A percentile compares a stretch with the other conserved stretches of the same genome.
Evolutionary conservation across 2,797 vertebrate species (phyloP).

Genomic region (Philypnodon macrostomus): DNA sequence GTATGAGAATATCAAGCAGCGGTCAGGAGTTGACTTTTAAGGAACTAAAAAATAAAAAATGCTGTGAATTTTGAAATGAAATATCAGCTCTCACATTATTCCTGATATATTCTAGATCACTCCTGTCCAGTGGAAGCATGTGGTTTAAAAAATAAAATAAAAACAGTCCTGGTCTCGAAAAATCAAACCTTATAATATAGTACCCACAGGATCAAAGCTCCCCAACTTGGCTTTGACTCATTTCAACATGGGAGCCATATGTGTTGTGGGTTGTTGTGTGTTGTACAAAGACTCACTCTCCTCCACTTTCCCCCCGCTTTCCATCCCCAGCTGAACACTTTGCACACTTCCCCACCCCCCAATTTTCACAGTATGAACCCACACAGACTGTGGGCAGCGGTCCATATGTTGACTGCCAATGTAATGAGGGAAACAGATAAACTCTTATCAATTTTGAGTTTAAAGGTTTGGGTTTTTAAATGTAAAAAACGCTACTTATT

Average conservation of each 20-base stretch:
- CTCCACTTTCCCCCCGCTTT: background rate
- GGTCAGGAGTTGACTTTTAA: too few relatives aligned
- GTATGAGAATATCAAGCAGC: too few relatives aligned
- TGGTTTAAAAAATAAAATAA: too few relatives aligned
- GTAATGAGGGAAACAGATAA: slow-evolving; percentile 28
- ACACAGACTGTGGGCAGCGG: slow-evolving; percentile 57
- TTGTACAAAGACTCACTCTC: slow-evolving; percentile 5
- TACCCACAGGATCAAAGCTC: slow-evolving; percentile 20
- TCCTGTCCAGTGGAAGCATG: too few relatives aligned
- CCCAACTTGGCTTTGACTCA: slow-evolving; percentile 3
- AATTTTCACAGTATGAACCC: slow-evolving; percentile 53
- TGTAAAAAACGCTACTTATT: too few relatives aligned
- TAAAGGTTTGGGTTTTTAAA: too few relatives aligned
- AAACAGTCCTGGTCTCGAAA: too few relatives aligned
- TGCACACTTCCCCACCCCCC: slow-evolving; percentile 29
- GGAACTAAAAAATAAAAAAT: too few relatives aligned
- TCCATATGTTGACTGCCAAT: slow-evolving; percentile 57
- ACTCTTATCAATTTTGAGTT: slow-evolving; percentile 13
- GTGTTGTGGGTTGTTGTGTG: slow-evolving; percentile 10
- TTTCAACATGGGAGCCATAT: background rate
- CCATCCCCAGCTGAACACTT: slow-evolving; percentile 12
- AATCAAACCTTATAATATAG: too few relatives aligned
- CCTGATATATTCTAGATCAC: too few relatives aligned
- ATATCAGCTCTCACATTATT: too few relatives aligned
- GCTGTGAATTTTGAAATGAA: too few relatives aligned